These are phyloP conservation scores for Cheilosia soror DNA, from an alignment of 2,888 invertebrate genomes.

Conservation along the genomic window DNA sequence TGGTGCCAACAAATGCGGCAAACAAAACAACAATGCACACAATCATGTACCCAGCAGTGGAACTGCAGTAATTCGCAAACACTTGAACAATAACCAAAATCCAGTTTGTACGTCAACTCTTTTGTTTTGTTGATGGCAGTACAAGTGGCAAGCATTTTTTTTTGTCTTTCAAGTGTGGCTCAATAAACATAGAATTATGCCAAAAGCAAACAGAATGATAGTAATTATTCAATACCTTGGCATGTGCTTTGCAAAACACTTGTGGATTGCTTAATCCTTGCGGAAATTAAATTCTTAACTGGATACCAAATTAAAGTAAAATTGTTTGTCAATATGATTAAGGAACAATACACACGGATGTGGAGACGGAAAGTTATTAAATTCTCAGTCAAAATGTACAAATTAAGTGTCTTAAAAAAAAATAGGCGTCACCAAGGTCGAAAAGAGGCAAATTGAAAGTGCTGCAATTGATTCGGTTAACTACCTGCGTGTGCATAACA, in stretches of 20 bases:
- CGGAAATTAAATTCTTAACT: not conserved
- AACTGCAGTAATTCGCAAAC: constrained; percentile 2
- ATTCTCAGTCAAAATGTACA: not conserved
- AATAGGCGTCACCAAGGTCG: constrained; percentile 42
- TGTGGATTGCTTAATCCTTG: not conserved
- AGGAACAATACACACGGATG: not conserved
- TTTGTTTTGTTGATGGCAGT: constrained; percentile 25
- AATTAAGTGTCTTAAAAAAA: not conserved
- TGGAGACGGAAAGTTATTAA: not conserved
- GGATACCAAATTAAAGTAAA: not conserved
- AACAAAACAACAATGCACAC: constrained; percentile 10
- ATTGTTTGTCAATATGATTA: too few species aligned
- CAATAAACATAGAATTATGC: not conserved
- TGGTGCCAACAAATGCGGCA: constrained; percentile 12
- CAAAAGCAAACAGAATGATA: not conserved
- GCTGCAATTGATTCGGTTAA: constrained; percentile 21
- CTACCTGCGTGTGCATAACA: constrained; percentile 21
- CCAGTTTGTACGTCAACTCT: constrained; percentile 54
- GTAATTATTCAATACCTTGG: not conserved
- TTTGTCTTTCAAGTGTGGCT: not conserved
- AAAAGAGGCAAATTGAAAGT: constrained; percentile 25
- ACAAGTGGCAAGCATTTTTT: not conserved
- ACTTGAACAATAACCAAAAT: constrained; percentile 14
- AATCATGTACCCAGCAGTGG: not conserved
- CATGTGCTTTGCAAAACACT: not conserved